Percentiles rank a stretch among this genome's conserved stretches.
phyloP scores from a whole-genome alignment of 1,140 invertebrate genomes.

The Aplysia californica region DNA sequence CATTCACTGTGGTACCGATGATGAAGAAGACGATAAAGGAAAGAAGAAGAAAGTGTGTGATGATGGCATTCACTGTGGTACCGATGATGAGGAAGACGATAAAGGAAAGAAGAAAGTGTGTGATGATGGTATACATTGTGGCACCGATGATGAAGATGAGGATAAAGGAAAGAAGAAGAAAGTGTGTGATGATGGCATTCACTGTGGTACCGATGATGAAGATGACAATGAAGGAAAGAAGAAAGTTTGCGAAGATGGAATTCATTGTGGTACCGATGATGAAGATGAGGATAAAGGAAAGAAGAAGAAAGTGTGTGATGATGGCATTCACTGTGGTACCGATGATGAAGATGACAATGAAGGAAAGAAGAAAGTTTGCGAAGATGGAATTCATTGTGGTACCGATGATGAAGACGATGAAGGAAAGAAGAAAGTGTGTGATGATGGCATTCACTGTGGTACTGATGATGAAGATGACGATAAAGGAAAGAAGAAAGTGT shows the following conservation, averaged over 20 bases:
- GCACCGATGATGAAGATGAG: conserved; percentile 36
- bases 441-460: conserved; percentile 36
- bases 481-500: conserved; percentile 20
- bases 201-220: conserved; percentile 29
- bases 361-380: conserved; percentile 12
- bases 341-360: conserved; percentile 30
- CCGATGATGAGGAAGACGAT: conserved; percentile 34
- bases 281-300: conserved; percentile 32
- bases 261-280: conserved; percentile 36
- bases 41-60: conserved; percentile 26
- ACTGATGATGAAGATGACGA: conserved; percentile 31
- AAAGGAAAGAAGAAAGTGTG: conserved; percentile 16
- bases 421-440: conserved; percentile 21
- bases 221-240: conserved; percentile 21
- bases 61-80: conserved; percentile 38
- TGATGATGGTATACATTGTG: conserved; percentile 37
- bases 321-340: conserved; percentile 41
- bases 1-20: conserved; percentile 27
- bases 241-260: conserved; percentile 35
- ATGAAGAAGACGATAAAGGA: conserved; percentile 20
- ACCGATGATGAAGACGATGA: conserved; percentile 33
- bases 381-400: conserved; percentile 35
- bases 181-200: conserved; percentile 40
- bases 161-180: conserved; percentile 13
- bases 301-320: conserved; percentile 30